A percentile compares a stretch with the other conserved stretches of the same genome.
Conservation (phyloP, 2,797 vertebrate species). For the Arctocebus calabarensis region DNA sequence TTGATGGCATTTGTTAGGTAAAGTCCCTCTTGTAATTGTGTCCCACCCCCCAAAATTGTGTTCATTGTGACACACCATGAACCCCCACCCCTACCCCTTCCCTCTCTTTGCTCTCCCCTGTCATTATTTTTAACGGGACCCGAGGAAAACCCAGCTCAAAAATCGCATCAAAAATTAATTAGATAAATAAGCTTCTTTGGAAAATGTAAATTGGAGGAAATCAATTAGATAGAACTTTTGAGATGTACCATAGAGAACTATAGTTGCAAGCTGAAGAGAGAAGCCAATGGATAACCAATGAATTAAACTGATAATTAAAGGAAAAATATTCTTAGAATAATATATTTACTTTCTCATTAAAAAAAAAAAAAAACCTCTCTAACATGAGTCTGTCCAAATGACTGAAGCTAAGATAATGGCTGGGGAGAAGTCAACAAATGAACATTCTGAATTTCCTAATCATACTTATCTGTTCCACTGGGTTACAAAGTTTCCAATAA, state of each 20-base stretch:
- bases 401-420: background rate
- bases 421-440: background rate
- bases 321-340: conserved; percentile 2
- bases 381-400: background rate
- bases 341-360: background rate
- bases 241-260: conserved; percentile 5
- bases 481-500: background rate
- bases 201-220: conserved; percentile 11
- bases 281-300: background rate
- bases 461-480: background rate
- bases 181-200: background rate
- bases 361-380: background rate
- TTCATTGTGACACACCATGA: too few species aligned
- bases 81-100: too few species aligned
- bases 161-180: conserved; percentile 45
- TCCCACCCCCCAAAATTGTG: too few species aligned
- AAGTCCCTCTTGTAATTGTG: too few species aligned
- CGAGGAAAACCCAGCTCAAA: conserved; percentile 9
- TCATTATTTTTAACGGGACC: background rate
- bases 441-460: background rate
- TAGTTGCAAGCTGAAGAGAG: background rate
- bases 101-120: too few species aligned
- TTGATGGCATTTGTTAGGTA: too few species aligned
- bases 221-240: background rate
- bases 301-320: conserved; percentile 38